Percentiles rank a stretch among this genome's conserved stretches.
phyloP scores from a whole-genome alignment of 1,140 invertebrate species.

The Sesamia nonagrioides region DNA sequence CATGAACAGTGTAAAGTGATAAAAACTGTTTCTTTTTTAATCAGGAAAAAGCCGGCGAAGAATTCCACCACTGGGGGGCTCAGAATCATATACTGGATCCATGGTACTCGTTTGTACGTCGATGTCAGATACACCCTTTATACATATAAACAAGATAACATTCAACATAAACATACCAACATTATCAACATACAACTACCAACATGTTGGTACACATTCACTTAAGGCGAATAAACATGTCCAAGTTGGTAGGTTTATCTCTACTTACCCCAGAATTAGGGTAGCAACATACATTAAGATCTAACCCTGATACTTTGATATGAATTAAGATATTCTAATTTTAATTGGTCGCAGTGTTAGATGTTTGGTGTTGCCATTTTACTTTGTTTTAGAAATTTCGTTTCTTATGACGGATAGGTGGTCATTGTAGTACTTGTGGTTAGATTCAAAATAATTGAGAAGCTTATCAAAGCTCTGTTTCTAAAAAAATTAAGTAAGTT shows the following conservation, averaged over 20 bases:
- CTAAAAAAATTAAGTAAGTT: no score
- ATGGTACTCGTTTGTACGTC: no score
- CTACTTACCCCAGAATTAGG: constrained; percentile 82
- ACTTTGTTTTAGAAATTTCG: constrained; percentile 59
- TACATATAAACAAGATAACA: neutral
- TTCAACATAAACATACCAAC: neutral
- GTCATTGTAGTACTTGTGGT: no score
- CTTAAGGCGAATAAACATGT: constrained; percentile 74
- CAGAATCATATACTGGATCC: no score
- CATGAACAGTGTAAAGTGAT: no score
- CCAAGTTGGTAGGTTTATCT: constrained; percentile 78
- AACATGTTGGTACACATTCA: constrained; percentile 55
- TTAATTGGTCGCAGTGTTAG: constrained; percentile 76
- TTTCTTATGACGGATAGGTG: neutral
- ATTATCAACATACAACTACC: neutral
- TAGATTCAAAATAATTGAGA: no score
- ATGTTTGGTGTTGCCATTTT: constrained; percentile 69
- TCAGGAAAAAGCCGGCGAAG: no score
- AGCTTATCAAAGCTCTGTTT: no score
- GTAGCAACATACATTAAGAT: constrained; percentile 84
- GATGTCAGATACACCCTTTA: no score
- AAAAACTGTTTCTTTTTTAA: no score
- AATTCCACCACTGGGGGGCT: no score
- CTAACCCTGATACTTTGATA: constrained; percentile 85
- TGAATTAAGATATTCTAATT: constrained; percentile 88